Conservation (phyloP, 2,888 invertebrate species). For the Dexiosoma caninum region DNA sequence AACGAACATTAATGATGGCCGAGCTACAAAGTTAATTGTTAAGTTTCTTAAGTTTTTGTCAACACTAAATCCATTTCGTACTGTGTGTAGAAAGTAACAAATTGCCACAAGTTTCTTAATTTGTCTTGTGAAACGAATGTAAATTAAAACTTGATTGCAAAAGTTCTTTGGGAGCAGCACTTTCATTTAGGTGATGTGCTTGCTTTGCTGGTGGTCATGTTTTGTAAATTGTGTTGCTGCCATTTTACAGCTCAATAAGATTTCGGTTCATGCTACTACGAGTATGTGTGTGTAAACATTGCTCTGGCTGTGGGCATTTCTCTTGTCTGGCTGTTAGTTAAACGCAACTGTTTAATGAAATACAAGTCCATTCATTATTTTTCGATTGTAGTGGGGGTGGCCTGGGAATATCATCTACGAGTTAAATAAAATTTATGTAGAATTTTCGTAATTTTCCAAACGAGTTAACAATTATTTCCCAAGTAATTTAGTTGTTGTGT, state of each 20-base stretch:
- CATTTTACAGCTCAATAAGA: conserved; percentile 49
- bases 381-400: conserved; percentile 3
- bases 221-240: conserved; percentile 21
- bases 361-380: conserved; percentile 20
- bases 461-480: conserved; percentile 65
- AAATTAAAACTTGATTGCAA: conserved; percentile 17
- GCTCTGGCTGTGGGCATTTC: neutral
- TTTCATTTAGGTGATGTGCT: conserved; percentile 22
- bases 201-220: conserved; percentile 50
- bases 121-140: conserved; percentile 15
- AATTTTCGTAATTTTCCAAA: conserved; percentile 66
- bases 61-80: neutral
- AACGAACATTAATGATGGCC: conserved; percentile 30
- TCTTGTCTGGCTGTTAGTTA: neutral
- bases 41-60: conserved; percentile 28
- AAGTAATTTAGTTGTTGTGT: conserved; percentile 65
- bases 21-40: conserved; percentile 54
- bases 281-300: neutral
- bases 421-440: conserved; percentile 45
- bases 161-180: conserved; percentile 21
- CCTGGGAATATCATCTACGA: neutral
- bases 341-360: conserved; percentile 11
- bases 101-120: neutral
- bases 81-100: neutral
- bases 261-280: neutral